Evolutionary conservation across 64 coral and sea anemone species (phyloP).

Genomic region (Acropora yongei): DNA sequence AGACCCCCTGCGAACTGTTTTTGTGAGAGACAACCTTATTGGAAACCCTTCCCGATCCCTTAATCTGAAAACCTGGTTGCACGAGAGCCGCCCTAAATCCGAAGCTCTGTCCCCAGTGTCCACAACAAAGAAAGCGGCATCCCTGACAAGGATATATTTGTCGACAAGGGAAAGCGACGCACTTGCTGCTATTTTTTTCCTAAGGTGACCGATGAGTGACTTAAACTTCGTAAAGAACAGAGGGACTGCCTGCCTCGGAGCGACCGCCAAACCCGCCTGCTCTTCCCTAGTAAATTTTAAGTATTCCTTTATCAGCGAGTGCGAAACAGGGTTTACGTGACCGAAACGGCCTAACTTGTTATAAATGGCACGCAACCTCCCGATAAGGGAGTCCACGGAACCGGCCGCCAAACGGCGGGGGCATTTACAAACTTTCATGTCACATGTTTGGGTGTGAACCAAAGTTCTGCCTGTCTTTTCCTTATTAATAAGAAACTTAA

Average conservation of each 20-base stretch:
- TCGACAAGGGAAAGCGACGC: background rate
- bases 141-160: slow-evolving; percentile 9
- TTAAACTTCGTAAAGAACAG: slow-evolving; percentile 45
- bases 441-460: background rate
- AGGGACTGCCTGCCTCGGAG: slow-evolving; percentile 49
- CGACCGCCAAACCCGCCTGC: background rate
- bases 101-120: background rate
- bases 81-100: background rate
- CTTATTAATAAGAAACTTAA: slow-evolving; percentile 35
- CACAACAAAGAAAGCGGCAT: background rate
- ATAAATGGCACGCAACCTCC: slow-evolving; percentile 7
- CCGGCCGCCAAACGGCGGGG: slow-evolving; percentile 37
- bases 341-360: slow-evolving; percentile 17
- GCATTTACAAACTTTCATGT: slow-evolving; percentile 25
- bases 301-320: slow-evolving; percentile 35
- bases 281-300: slow-evolving; percentile 41
- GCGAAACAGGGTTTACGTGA: slow-evolving; percentile 44
- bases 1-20: background rate
- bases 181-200: background rate
- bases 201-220: background rate
- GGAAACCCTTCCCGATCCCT: background rate
- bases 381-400: slow-evolving; percentile 23
- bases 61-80: too few species aligned
- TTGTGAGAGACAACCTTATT: background rate
- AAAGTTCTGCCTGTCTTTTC: slow-evolving; percentile 14